Evolutionary conservation across 1,140 invertebrate species (phyloP).

Genomic region (Gryon sp.): DNA sequence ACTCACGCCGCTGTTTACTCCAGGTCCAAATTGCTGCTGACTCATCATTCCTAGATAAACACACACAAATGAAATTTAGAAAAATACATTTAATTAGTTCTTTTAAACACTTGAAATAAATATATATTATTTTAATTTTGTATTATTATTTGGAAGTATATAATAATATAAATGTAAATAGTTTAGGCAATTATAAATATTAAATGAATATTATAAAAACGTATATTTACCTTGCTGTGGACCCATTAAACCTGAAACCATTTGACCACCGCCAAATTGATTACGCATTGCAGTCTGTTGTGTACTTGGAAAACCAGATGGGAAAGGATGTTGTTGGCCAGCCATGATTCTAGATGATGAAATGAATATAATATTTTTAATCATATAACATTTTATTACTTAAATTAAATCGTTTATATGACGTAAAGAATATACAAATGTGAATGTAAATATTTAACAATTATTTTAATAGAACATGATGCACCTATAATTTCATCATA

Average conservation of each 20-base stretch:
- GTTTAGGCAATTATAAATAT: too few species aligned
- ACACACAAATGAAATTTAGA: background rate
- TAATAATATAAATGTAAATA: too few species aligned
- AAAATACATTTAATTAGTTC: too few species aligned
- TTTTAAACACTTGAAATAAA: slow-evolving; percentile 11
- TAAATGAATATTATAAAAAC: too few species aligned
- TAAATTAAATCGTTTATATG: background rate
- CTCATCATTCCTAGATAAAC: slow-evolving; percentile 71
- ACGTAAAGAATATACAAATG: too few species aligned
- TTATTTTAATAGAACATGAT: too few species aligned
- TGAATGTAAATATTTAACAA: too few species aligned
- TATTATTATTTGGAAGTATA: too few species aligned
- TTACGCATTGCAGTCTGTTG: slow-evolving; percentile 80
- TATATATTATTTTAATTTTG: too few species aligned
- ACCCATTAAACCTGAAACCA: slow-evolving; percentile 80
- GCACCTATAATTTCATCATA: too few species aligned
- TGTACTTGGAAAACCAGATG: slow-evolving; percentile 80
- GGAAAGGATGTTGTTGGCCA: slow-evolving; percentile 81
- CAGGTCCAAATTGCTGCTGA: slow-evolving; percentile 74
- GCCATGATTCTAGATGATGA: slow-evolving; percentile 75
- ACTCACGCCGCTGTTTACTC: slow-evolving; percentile 70
- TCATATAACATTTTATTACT: background rate
- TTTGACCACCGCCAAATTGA: slow-evolving; percentile 81
- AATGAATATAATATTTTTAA: background rate
- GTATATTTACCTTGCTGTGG: slow-evolving; percentile 75